Evolutionary conservation across 1,140 invertebrate genomes (phyloP), one percentile per base, ranked within the genome.

Genomic region (Tetragnatha versicolor): DNA sequence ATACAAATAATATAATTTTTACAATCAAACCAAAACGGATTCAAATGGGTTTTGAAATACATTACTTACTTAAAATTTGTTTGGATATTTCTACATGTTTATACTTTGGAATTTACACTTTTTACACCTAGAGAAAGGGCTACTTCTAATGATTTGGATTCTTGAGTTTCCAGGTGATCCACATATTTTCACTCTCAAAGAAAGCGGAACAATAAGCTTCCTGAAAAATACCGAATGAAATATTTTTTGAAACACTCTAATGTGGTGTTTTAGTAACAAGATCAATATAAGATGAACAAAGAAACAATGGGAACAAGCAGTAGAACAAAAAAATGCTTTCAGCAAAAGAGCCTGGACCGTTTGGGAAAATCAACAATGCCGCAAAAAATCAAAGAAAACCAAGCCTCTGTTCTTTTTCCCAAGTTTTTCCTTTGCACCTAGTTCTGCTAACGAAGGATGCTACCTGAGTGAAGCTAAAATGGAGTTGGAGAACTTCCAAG

Each of bases 191-290:
- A 10, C 53, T 72, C 39, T 25, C 53, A 72, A 72, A 51, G 35
- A 14, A 72, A 47, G 27, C 20, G 14, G n/a, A 51, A 70, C 66
- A 55, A 70, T 70, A 70, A 72, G 53, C 45, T 42, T 45, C 37
- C n/a, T 14, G 51, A 60, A 72, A 33, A 55, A 72, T 39, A 58
- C 53, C 35, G 37, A 45, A 72, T 72, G 49, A 72, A 72, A 72
- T 72, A 53, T 72, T 72, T 72, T n/a, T 72, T 45, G 37, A 72
- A 60, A 53, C 51, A 60, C 66, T 47, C 69, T 72, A 72, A 72
- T 72, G 69, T 60, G 69, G 47, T 72, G 69, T 60, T 72, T 72
- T 72, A 35, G 69, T 72, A 72, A 72, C 69, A 72, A 72, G 69
- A 72, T 72, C 69, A 72, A 72, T 60, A 72, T 58, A 72, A 53